Evolutionary conservation across 2,797 vertebrate species (phyloP).

Genomic region (Pogoniulus pusillus): DNA sequence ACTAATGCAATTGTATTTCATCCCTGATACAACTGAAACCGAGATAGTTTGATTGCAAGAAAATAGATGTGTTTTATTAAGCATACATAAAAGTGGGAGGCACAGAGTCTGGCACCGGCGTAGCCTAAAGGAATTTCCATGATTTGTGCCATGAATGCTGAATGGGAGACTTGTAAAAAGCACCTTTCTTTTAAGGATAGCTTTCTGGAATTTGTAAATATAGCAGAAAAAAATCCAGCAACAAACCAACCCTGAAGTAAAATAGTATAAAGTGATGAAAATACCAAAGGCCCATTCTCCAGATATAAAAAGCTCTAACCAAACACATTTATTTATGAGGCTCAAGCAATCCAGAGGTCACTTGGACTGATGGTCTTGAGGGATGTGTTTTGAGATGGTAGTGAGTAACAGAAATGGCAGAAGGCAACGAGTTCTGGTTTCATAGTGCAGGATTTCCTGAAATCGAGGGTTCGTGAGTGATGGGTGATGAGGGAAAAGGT

Average conservation of each 20-base stretch:
- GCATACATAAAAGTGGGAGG: conserved; percentile 34
- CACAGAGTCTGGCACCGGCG: conserved; percentile 45
- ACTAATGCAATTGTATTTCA: conserved; percentile 8
- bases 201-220: conserved; percentile 49
- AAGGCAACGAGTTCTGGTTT: neutral
- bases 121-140: conserved; percentile 68
- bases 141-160: conserved; percentile 69
- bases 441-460: neutral
- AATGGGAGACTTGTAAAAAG: conserved; percentile 63
- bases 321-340: neutral
- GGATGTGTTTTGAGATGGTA: neutral
- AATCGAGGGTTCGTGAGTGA: neutral
- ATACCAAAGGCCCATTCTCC: neutral
- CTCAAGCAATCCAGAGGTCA: neutral
- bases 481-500: neutral
- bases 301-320: neutral
- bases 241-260: neutral
- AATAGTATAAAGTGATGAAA: neutral
- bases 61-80: conserved; percentile 55
- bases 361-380: neutral
- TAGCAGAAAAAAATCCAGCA: conserved; percentile 12
- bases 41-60: neutral
- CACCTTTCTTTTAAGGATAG: conserved; percentile 52
- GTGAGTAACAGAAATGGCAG: neutral
- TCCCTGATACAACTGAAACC: neutral